Percentiles rank a stretch among this genome's conserved stretches.
Evolutionary conservation across 1,140 invertebrate genomes (phyloP).

Genomic region (Anoplolepis gracilipes): DNA sequence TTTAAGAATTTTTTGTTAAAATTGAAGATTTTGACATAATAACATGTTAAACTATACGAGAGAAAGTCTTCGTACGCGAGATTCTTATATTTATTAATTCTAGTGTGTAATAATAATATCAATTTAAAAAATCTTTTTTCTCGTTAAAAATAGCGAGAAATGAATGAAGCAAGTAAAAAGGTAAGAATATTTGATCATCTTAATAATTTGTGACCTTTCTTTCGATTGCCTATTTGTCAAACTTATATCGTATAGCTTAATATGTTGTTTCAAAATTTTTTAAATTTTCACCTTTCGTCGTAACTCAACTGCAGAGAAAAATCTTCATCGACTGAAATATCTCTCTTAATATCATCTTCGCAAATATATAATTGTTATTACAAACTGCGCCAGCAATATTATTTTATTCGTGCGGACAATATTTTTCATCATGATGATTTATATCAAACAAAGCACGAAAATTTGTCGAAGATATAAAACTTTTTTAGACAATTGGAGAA

Average conservation of each 20-base stretch:
- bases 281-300: background rate
- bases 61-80: background rate
- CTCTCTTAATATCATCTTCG: conserved; percentile 2
- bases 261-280: conserved; percentile 9
- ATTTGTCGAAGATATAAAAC: conserved; percentile 33
- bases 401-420: background rate
- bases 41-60: background rate
- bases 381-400: background rate
- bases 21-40: background rate
- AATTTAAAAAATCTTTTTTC: background rate
- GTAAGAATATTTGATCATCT: background rate
- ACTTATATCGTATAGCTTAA: conserved; percentile 4
- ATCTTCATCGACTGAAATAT: conserved; percentile 25
- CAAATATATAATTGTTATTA: conserved; percentile 34
- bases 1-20: background rate
- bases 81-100: conserved; percentile 30
- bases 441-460: background rate
- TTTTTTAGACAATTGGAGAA: background rate
- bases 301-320: background rate
- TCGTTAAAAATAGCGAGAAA: background rate
- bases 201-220: conserved; percentile 25
- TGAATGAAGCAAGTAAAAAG: conserved; percentile 22
- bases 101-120: background rate
- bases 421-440: background rate
- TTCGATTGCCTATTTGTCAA: background rate